Evolutionary conservation across 2,797 vertebrate species (phyloP), one percentile per base, ranked within the genome.

Genomic region (Morus bassanus): DNA sequence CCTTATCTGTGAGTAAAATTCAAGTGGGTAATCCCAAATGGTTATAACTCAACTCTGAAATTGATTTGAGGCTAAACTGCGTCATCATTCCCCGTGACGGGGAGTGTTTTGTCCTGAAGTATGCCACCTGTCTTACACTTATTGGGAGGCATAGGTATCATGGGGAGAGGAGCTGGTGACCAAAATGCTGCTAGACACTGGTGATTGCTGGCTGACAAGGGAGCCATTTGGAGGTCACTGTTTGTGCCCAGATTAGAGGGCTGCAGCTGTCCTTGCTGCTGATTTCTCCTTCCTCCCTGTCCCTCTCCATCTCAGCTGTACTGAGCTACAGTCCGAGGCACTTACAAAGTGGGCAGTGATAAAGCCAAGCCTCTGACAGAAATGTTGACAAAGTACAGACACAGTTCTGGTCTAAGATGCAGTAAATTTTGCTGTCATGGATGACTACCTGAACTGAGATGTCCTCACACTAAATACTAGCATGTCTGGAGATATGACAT

Each of bases 1-100:
- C 99, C 57, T 98, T 99, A 89, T 98, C 98, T 65, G 99, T 99
- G 97, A 98, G 99, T 98, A 94, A 59, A 85, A 2, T 28, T 48
- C 31, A 24, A 68, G 14, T 7, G 54, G 68, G 48, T 12, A 13
- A 27, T 53, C 43, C 35, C 87, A 35, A 7, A 24, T 22, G 57
- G 31, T 18, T 88, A 1, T 8, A 18, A 28, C 7, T 75, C 31
- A 24, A 2, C 59, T 73, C 46, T 60, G 83, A 37, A 78, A 14
- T 10, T 11, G 48, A 25, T 89, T 10, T 30, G 50, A 41, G 37
- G 64, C 48, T 86, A 13, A 85, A 11, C 35, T 59, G 30, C 33
- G 3, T 54, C 30, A 8, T 60, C 27, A 1, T 88, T 78, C 15
- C 39, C 9, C 10, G 1, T 19, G 27, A 5, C 0, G 7, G 48